These are phyloP conservation scores for Antitype chi DNA, from an alignment of 2,888 invertebrate genomes.

Conservation along the genomic window DNA sequence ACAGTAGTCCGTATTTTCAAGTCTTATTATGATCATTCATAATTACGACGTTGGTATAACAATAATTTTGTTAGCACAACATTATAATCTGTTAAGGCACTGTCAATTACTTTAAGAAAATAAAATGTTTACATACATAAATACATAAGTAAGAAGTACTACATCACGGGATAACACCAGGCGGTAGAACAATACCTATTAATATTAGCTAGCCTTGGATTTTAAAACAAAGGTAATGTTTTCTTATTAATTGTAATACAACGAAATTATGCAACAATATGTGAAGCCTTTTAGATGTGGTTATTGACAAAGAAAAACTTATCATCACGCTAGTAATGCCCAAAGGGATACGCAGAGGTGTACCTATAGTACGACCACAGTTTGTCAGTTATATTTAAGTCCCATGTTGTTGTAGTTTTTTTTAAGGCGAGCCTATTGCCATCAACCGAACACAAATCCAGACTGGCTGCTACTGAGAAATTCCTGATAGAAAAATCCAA, in stretches of 20 bases:
- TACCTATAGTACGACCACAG: no score
- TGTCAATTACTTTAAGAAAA: neutral
- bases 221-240: neutral
- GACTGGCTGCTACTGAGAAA: no score
- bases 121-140: neutral
- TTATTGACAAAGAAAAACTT: neutral
- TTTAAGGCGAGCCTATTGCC: no score
- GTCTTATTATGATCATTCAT: constrained; percentile 49
- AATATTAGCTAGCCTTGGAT: neutral
- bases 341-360: no score
- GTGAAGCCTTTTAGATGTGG: neutral
- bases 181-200: neutral
- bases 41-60: constrained; percentile 44
- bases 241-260: neutral
- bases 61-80: constrained; percentile 54
- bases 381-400: no score
- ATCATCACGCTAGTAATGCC: no score
- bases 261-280: neutral
- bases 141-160: neutral
- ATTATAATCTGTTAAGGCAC: constrained; percentile 52
- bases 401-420: no score
- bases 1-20: constrained; percentile 25
- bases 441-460: no score
- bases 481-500: no score
- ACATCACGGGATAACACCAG: neutral